Evolutionary conservation across 92 coral and sea anemone genomes (phyloP), one percentile per base, ranked within the genome.

Genomic region (Actinostola sp.): DNA sequence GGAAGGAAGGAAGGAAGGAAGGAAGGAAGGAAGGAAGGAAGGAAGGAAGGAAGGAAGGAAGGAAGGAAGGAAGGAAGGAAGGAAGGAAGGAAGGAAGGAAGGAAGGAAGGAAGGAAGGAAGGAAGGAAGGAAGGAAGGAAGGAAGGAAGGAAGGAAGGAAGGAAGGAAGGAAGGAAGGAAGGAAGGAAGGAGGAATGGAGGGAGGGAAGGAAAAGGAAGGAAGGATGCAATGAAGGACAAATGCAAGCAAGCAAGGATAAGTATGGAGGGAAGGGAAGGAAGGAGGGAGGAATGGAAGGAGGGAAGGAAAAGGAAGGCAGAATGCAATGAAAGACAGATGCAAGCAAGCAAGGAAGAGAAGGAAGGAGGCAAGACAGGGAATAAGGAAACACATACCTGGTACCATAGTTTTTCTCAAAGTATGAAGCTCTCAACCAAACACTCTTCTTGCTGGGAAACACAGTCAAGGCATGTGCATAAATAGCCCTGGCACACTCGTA

Each of bases 401-500:
- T 94, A 14, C 98, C 98, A 57, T 94, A 87, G 45, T 89, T 94
- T 86, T 94, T 94, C 77, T 94, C 98, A 60, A 94, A 94, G 77
- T 87, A 92, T 5, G 98, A 92, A 27, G 98, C 98, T 62, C 98
- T 84, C 67, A 94, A 61, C 98, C 98, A 94, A 27, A 91, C 96
- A 52, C 98, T 92, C 70, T 94, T 94, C 90, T 94, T 94, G 49
- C 98, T 94, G n/a, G 98, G 98, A 55, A 94, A 94, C 34, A 94
- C 98, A 6, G 98, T 91, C 71, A 94, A 65, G 43, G 98, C 93
- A 73, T 94, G 98, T 16, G 98, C 98, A 61, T 91, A 94, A 69
- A 94, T 94, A 21, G 98, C 98, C 42, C 98, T 73, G n/a, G 98
- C 94, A 74, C 98, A 94, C 87, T 94, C 98, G 71, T 81, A 91